Percentiles rank a stretch among this genome's conserved stretches.
phyloP scores from a whole-genome alignment of 2,113 vertebrate genomes.

The Xyrauchen texanus region DNA sequence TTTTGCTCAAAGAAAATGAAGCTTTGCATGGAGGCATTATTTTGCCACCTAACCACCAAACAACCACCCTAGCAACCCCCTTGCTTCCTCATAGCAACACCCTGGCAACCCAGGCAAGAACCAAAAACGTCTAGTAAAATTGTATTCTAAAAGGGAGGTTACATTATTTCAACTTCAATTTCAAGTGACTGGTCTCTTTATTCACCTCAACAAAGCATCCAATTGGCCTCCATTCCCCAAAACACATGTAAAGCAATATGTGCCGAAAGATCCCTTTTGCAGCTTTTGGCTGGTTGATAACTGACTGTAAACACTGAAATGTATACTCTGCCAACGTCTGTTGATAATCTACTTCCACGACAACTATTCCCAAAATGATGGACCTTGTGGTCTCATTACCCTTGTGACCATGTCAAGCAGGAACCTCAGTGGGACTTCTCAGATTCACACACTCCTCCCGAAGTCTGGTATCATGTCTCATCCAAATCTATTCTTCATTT shows the following conservation, averaged over 20 bases:
- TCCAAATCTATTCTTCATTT: not conserved
- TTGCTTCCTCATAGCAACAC: no score
- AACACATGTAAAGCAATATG: not conserved
- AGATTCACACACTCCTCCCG: conserved; percentile 3
- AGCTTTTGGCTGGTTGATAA: not conserved
- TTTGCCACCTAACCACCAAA: no score
- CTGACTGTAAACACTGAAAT: conserved; percentile 9
- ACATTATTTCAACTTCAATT: no score
- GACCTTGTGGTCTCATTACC: not conserved
- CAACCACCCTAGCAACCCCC: no score
- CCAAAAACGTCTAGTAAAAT: no score
- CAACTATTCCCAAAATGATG: not conserved
- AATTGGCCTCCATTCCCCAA: no score
- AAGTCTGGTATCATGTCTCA: not conserved
- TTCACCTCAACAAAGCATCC: no score
- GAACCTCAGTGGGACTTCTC: not conserved
- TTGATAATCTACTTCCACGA: not conserved
- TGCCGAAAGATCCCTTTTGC: not conserved
- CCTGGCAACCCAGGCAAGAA: no score
- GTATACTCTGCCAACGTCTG: not conserved
- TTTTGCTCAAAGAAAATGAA: no score
- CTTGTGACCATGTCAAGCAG: not conserved
- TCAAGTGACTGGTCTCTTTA: no score
- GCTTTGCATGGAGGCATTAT: no score
- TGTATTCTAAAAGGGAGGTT: no score